These are phyloP conservation scores for Pipistrellus pygmaeus DNA, from an alignment of 2,797 vertebrate genomes.

Conservation along the genomic window DNA sequence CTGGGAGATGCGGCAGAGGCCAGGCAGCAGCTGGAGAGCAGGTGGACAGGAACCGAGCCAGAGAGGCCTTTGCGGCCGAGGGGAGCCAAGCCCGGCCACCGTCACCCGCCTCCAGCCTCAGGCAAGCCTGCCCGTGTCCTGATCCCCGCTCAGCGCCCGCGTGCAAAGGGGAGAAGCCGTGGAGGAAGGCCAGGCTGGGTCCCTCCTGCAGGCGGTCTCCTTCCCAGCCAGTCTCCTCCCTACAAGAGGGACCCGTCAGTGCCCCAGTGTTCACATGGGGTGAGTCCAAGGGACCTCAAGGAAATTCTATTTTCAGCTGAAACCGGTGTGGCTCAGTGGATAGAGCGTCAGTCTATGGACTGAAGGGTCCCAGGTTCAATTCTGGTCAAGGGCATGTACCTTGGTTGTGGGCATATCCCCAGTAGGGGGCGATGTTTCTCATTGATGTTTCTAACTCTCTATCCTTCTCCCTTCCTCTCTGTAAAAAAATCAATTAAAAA, in stretches of 20 bases:
- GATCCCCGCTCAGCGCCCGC: background rate
- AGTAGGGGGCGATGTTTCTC: no score
- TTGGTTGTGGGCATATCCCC: no score
- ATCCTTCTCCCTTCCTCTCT: no score
- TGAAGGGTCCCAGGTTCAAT: no score
- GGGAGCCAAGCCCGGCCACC: background rate
- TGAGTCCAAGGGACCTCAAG: background rate
- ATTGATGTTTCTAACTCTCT: no score
- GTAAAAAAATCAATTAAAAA: no score
- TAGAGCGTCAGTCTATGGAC: no score
- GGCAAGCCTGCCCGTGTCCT: background rate
- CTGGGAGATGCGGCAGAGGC: background rate
- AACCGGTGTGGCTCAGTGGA: no score
- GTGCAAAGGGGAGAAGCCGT: background rate
- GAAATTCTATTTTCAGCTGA: background rate
- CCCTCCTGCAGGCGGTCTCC: rapidly evolving
- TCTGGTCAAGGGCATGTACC: no score
- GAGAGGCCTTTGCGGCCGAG: background rate
- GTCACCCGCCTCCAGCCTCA: background rate
- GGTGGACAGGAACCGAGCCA: conserved; percentile 71
- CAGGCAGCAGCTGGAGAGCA: conserved; percentile 77
- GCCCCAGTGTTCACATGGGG: background rate
- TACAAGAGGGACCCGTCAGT: background rate
- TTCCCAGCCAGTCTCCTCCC: background rate
- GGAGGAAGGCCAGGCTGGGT: background rate